A percentile compares a stretch with the other conserved stretches of the same genome.
phyloP scores from a whole-genome alignment of 2,113 vertebrate species.

The Pterocles gutturalis region DNA sequence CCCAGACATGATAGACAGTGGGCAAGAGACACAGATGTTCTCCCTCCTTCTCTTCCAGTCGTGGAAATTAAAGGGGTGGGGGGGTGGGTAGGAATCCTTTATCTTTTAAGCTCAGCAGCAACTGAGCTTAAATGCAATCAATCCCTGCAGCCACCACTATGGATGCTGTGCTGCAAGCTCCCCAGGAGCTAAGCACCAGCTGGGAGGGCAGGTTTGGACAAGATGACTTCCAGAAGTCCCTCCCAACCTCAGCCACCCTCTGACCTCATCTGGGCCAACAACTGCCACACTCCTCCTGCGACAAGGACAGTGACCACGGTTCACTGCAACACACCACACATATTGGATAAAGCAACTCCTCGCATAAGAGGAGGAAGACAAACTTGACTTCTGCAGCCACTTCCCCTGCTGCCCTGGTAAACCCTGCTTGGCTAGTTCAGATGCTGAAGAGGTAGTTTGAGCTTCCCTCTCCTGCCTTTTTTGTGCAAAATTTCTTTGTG shows the following conservation, averaged over 20 bases:
- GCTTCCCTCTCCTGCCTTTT: neutral
- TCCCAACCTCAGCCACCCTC: neutral
- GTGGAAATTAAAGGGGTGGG: neutral
- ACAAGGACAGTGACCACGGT: fast-evolving
- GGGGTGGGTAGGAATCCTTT: neutral
- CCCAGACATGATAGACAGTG: neutral
- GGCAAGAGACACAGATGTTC: neutral
- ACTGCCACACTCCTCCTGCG: neutral
- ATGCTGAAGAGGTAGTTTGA: neutral
- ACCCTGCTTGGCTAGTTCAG: neutral
- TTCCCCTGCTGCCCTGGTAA: neutral
- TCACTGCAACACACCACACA: fast-evolving
- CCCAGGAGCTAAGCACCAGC: neutral
- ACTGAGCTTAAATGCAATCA: neutral
- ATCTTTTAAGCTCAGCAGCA: neutral
- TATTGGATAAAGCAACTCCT: fast-evolving
- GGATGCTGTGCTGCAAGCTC: neutral
- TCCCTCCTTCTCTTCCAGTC: neutral
- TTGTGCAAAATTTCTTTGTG: neutral
- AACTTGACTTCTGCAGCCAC: neutral
- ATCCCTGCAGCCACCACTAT: fast-evolving
- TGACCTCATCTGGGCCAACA: neutral
- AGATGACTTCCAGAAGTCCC: neutral
- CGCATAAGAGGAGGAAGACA: fast-evolving
- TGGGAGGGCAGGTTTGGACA: neutral